phyloP scores from a whole-genome alignment of 1,140 invertebrate species.

The Nylanderia fulva region DNA sequence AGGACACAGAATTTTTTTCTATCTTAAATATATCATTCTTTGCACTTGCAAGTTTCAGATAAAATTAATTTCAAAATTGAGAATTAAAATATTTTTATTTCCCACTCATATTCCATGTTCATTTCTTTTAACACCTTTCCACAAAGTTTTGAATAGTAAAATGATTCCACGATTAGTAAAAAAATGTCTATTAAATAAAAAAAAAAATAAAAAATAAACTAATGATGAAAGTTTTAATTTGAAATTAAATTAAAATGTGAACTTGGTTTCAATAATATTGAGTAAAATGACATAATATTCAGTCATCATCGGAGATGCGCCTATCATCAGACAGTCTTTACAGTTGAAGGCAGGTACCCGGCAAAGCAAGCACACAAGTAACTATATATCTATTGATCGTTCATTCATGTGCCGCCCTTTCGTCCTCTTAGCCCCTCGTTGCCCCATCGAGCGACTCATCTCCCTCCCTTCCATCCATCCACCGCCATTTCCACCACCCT shows the following conservation, averaged over 20 bases:
- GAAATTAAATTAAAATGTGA: no score
- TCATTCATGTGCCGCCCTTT: conserved; percentile 82
- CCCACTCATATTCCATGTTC: background rate
- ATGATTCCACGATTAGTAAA: no score
- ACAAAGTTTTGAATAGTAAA: conserved; percentile 22
- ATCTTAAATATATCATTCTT: background rate
- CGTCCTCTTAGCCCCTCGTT: conserved; percentile 69
- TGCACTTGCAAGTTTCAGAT: background rate
- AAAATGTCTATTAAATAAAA: no score
- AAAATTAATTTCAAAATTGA: background rate
- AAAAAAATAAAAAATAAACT: no score
- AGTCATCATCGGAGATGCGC: background rate
- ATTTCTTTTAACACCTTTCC: background rate
- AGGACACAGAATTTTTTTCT: background rate
- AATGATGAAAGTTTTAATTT: no score
- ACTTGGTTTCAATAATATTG: background rate
- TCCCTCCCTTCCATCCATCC: conserved; percentile 49
- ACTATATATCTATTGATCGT: conserved; percentile 84
- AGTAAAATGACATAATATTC: conserved; percentile 12
- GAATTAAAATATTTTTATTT: background rate
- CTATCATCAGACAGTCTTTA: background rate
- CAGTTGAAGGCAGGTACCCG: conserved; percentile 62
- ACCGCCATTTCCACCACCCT: conserved; percentile 65
- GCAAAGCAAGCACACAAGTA: conserved; percentile 65
- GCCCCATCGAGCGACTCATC: conserved; percentile 56